These are phyloP conservation scores for Oryzaephilus surinamensis DNA, from an alignment of 1,140 invertebrate genomes.

Conservation along the genomic window DNA sequence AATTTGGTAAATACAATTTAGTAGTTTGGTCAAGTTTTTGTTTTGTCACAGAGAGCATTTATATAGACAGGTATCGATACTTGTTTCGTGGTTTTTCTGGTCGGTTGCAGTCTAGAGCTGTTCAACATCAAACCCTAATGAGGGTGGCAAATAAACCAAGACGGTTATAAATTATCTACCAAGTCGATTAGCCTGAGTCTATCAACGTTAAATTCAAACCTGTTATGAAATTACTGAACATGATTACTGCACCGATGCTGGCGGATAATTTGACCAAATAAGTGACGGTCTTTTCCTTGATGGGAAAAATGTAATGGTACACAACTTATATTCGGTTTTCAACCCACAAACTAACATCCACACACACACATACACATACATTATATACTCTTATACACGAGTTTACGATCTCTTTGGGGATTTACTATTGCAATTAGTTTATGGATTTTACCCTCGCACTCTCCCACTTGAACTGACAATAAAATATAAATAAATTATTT, in stretches of 20 bases:
- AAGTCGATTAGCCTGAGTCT: constrained; percentile 30
- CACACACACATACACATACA: too few relatives aligned
- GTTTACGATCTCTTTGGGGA: too few relatives aligned
- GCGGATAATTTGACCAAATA: constrained; percentile 29
- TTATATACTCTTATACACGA: too few relatives aligned
- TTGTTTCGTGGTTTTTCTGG: constrained; percentile 20
- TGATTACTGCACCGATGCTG: constrained; percentile 26
- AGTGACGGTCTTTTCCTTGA: constrained; percentile 12
- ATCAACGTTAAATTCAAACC: constrained; percentile 34
- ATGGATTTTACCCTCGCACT: too few relatives aligned
- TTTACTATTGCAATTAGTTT: too few relatives aligned
- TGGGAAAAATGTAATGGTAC: too few relatives aligned
- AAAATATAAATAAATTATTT: too few relatives aligned
- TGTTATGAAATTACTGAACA: constrained; percentile 33
- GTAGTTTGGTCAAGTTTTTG: constrained; percentile 21
- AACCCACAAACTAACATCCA: too few relatives aligned
- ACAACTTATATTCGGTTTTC: too few relatives aligned
- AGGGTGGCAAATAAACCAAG: constrained; percentile 34
- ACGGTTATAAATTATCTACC: constrained; percentile 32
- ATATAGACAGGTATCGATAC: constrained; percentile 22
- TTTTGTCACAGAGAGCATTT: constrained; percentile 22
- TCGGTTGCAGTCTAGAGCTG: constrained; percentile 11
- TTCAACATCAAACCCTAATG: constrained; percentile 30
- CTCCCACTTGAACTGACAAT: too few relatives aligned
- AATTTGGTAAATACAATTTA: too few relatives aligned